Base-by-base conservation (phyloP, 2,797 vertebrate genomes). In the Anguilla pacifica region DNA sequence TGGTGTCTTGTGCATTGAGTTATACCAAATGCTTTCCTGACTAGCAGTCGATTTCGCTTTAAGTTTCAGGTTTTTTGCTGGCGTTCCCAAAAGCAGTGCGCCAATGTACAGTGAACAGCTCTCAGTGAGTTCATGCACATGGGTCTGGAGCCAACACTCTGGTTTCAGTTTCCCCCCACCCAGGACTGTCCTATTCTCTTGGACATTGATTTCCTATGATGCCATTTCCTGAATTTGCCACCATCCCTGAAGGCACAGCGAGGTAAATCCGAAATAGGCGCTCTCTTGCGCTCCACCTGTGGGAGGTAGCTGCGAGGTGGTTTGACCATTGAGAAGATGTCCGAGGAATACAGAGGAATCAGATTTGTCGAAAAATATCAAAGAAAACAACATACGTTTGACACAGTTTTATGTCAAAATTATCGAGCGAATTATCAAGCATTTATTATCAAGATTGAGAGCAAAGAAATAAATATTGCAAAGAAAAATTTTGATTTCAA, bases 161-260 rank as follows among this genome's bases (percentile, higher is more conserved):
- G 86, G 55, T 86, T 82, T 86, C 55, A n/a, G 6, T 79, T 86
- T 64, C 5, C 25, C 39, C 13, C 19, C 22, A n/a, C 35, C 77
- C 4, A 28, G 82, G 25, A 22, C 35, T 43, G 7, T 19, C 43
- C 31, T 35, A 43, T 31, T 28, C n/a, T 72, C 28, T 11, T 28
- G n/a, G n/a, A 31, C 67, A 72, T 35, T 72, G 67, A 11, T 72
- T 72, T 72, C 28, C n/a, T 11, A 28, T 72, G 67, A 72, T 72
- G 67, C 10, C 67, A 28, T 31, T 72, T 72, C 67, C 67, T 72
- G 67, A 10, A 31, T 72, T 72, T 72, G n/a, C 67, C 67, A 72
- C 67, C n/a, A 31, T 72, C 39, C 39, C 39, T 43, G 39, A 43
- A 43, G 39, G 39, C 39, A 43, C 39, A 43, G 39, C 39, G 39